Evolutionary conservation across 1,140 invertebrate genomes (phyloP), one percentile per base, ranked within the genome.

Genomic region (Melanaphis sacchari): DNA sequence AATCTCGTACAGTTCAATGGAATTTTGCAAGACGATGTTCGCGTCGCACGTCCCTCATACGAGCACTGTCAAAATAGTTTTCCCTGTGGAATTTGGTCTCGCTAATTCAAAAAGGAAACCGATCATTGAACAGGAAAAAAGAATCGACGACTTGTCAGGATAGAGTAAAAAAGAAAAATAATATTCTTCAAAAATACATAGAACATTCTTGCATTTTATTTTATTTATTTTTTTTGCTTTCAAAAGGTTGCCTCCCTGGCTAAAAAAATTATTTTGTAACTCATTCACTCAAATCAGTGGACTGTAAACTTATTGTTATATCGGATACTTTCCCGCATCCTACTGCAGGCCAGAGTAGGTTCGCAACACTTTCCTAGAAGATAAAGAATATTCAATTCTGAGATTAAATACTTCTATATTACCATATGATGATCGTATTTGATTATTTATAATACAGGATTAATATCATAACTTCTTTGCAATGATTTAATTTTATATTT

Each of bases 61-160:
- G 66, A 92, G n/a, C n/a, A 49, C 41, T 81, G 91, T 92, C 91
- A 43, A 92, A 92, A 92, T 92, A 92, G 41, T 92, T 82, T 92
- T 92, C 66, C 91, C 43, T 52, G 41, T 84, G 66, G 66, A 81
- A 92, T 92, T 92, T n/a, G 54, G 22, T 22, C 5, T 41, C 22
- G 76, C 91, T 81, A 92, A 76, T 92, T 82, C 41, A 82, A 92
- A 89, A 91, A 41, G 59, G 59, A 81, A 92, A 21, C 43, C 76
- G 91, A 81, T 92, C 91, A 92, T 76, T 82, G 91, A 92, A 92
- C 66, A 92, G 91, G 91, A 82, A 92, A 76, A 92, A 92, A 92
- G 91, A 92, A 92, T 38, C 66, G 40, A 41, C 8, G 66, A 82
- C 22, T 92, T 92, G 76, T 43, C 41, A 89, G 87, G 87, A 49